Evolutionary conservation across 1,140 invertebrate species (phyloP), one percentile per base, ranked within the genome.

Genomic region (Macrobrachium rosenbergii): DNA sequence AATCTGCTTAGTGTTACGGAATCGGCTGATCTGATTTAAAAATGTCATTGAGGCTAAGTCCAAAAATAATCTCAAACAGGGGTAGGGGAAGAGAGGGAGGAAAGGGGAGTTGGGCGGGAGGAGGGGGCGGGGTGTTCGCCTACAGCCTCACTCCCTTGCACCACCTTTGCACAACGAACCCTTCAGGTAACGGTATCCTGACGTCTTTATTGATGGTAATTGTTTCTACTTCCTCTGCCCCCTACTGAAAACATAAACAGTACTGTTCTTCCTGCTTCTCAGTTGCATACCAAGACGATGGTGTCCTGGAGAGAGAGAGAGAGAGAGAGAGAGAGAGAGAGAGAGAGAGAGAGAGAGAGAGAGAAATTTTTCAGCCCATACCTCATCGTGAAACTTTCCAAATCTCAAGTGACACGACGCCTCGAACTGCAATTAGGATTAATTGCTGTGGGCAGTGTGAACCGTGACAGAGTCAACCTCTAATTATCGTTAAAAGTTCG

Each of bases 291-390:
- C 17, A 6, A 16, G 52, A 16, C 17, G 19, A 23, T 23, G 45
- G 69, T 43, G 69, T 43, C 28, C 37, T 28, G 52, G 72, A 75
- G 72, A 75, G 72, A 75, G 72, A 75, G 72, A 75, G 72, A 75
- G 73, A 75, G 73, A 75, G 73, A 75, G 73, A 75, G 73, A 75
- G 73, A 75, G 73, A 75, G 73, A 75, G 73, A 75, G 73, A 75
- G 73, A 75, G 73, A 75, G 73, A 75, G 73, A 75, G 28, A 73
- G 69, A 73, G 69, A 73, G 69, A 73, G 28, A 37, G 28, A 37
- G 28, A 37, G 28, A 37, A 3, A 37, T n/a, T n/a, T n/a, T n/a
- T n/a, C n/a, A n/a, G n/a, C 28, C 28, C 28, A 1, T 37, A 37
- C 28, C n/a, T n/a, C n/a, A n/a, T n/a, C n/a, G n/a, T 37, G 1